Conservation (phyloP, 2,797 vertebrate species). For the Xiphorhynchus erythropygius region DNA sequence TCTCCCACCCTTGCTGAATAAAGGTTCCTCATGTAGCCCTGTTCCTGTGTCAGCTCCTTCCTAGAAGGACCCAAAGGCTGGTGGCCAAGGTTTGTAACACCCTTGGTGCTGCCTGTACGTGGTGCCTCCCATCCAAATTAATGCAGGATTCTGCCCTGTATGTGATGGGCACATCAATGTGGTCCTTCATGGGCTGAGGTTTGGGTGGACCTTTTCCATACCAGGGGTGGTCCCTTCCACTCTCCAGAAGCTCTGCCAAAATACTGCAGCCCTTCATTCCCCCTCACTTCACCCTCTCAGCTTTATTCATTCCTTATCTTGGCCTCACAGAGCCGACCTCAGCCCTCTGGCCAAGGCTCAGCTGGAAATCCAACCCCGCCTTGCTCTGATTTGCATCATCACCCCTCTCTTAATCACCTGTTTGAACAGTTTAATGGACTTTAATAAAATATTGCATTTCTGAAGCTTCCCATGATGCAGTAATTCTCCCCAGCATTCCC, state of each 20-base stretch:
- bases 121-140: not conserved
- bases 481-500: not conserved
- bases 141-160: not conserved
- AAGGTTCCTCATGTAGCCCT: accelerated
- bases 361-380: not conserved
- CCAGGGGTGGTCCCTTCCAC: not conserved
- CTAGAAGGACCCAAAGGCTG: not conserved
- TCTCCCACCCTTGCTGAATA: not conserved
- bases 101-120: not conserved
- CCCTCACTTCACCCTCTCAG: not conserved
- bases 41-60: accelerated
- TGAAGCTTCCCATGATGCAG: not conserved
- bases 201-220: not conserved
- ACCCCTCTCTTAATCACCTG: not conserved
- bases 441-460: not conserved
- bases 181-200: not conserved
- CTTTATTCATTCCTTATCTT: not conserved
- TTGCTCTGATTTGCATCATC: not conserved
- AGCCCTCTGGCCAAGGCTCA: not conserved
- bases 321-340: accelerated
- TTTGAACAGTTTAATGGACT: not conserved
- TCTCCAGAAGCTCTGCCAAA: not conserved
- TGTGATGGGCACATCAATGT: too few species aligned
- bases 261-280: not conserved
- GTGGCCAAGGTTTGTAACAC: not conserved